A percentile compares a stretch with the other conserved stretches of the same genome.
phyloP scores from a whole-genome alignment of 2,113 vertebrate genomes.

The Tenrec ecaudatus region DNA sequence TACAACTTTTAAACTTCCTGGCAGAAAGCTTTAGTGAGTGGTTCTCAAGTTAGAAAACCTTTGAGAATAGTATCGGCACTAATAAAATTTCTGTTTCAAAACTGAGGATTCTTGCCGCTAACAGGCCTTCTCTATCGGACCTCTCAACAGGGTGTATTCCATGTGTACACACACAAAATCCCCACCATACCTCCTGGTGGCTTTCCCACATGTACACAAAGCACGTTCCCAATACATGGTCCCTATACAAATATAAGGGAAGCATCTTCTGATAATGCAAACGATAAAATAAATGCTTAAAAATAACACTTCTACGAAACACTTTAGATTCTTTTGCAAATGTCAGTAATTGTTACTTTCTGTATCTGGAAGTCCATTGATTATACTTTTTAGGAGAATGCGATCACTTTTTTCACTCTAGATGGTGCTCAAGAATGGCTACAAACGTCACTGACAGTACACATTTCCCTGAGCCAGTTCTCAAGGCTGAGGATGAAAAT shows the following conservation, averaged over 20 bases:
- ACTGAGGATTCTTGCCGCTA: constrained; percentile 58
- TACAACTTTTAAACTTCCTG: constrained; percentile 32
- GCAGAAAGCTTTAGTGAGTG: constrained; percentile 47
- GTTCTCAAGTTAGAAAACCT: constrained; percentile 58
- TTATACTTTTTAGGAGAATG: background rate
- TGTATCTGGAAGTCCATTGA: constrained; percentile 4
- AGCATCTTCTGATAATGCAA: constrained; percentile 37
- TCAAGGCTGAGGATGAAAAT: background rate
- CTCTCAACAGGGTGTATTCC: background rate
- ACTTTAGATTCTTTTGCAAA: constrained; percentile 51
- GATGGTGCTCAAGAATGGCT: background rate
- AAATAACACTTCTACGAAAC: constrained; percentile 19
- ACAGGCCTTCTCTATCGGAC: background rate
- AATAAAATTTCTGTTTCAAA: constrained; percentile 45
- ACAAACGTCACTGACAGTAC: constrained; percentile 13
- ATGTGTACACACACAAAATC: background rate
- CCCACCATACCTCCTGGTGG: background rate
- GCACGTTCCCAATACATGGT: constrained; percentile 2
- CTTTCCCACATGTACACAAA: background rate
- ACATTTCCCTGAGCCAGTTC: constrained; percentile 27
- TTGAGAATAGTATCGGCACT: constrained; percentile 30
- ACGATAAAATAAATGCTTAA: constrained; percentile 50
- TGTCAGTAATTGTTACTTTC: constrained; percentile 14
- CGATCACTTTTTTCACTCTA: constrained; percentile 19
- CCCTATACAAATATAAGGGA: background rate